A percentile compares a stretch with the other conserved stretches of the same genome.
Conservation (phyloP, 2,113 vertebrate genomes). For the Psilopogon haemacephalus region DNA sequence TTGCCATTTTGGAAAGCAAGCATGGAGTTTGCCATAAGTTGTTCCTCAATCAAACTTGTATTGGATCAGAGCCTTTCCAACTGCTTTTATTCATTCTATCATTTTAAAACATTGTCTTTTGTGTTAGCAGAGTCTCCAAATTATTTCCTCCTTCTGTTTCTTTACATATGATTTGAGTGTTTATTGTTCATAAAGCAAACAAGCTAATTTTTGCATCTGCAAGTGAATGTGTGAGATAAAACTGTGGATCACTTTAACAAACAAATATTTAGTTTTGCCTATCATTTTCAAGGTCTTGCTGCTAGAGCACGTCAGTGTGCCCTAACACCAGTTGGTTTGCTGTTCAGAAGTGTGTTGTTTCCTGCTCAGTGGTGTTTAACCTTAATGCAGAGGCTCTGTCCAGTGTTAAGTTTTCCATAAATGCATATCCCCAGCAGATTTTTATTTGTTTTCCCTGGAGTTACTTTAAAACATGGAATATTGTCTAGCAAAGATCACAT, state of each 20-base stretch:
- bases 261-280: neutral
- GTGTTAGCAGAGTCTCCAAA: neutral
- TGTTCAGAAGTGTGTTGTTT: neutral
- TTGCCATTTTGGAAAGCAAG: neutral
- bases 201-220: neutral
- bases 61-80: neutral
- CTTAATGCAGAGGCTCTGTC: neutral
- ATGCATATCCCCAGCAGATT: neutral
- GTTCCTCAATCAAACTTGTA: neutral
- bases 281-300: neutral
- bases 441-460: neutral
- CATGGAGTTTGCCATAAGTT: neutral
- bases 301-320: neutral
- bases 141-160: neutral
- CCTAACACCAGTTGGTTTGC: neutral
- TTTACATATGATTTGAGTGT: neutral
- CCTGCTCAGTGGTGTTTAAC: neutral
- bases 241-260: neutral
- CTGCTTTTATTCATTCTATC: neutral
- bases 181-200: neutral
- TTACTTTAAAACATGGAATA: neutral
- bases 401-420: conserved; percentile 8
- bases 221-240: neutral
- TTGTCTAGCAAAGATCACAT: neutral
- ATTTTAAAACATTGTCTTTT: neutral